Evolutionary conservation across 2,113 vertebrate species (phyloP), one percentile per base, ranked within the genome.

Genomic region (Machaerirhynchus nigripectus): DNA sequence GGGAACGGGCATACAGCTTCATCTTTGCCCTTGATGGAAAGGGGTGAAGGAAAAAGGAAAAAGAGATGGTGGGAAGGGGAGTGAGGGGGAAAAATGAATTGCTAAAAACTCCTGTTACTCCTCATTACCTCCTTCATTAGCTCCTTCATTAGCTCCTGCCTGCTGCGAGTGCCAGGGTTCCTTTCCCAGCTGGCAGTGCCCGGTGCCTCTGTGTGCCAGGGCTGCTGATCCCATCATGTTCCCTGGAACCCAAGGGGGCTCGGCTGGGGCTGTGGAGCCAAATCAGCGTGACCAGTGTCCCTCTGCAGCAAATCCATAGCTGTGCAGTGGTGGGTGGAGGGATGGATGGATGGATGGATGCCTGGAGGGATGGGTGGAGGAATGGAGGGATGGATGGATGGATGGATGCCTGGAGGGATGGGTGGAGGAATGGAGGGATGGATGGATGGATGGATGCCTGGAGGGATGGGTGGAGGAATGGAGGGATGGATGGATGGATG

Each of bases 81-180:
- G 4, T 1, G 39, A 40, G n/a, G 13, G 15, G 44, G 6, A 12
- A 8, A 81, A 82, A 96, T 28, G 7, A 77, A 93, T 96, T 47
- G 30, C 74, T 95, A 65, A 52, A 94, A 89, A 69, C 53, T 91
- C 47, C 84, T 59, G 61, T 80, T 93, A 50, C 55, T 96, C 91
- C 94, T 96, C 94, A 96, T 93, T 95, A 89, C 70, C 78, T 95
- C 39, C 91, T 95, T 96, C 94, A 96, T 93, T 95, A 89, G 65
- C 78, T 95, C 88, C 93, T 93, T 94, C 95, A 96, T 94, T 93
- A 94, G 78, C 78, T 95, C 84, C 74, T 73, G 81, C 84, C 93
- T 93, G 88, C 77, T 94, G 89, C 33, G 16, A 89, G 89, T 76
- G 80, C 81, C 91, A 95, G 87, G 96, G 95, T 76, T 94, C 96